Conservation (phyloP, 2,113 vertebrate genomes). For the Mola mola region DNA sequence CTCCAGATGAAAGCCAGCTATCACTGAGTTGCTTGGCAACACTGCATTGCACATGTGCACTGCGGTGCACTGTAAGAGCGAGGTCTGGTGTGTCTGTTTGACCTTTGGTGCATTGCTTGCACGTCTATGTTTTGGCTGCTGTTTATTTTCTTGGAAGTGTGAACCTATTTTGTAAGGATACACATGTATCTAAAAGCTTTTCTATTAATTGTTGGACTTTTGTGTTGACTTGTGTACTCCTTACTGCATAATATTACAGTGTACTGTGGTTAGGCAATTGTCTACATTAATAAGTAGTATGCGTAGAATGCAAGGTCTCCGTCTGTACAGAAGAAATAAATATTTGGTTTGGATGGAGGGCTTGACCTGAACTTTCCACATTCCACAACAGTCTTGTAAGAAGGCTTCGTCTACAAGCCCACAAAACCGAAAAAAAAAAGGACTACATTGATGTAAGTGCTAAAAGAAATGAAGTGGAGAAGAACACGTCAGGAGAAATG, state of each 20-base stretch:
- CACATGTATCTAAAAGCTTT: neutral
- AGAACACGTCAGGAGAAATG: constrained; percentile 20
- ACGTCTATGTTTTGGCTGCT: constrained; percentile 13
- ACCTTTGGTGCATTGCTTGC: constrained; percentile 21
- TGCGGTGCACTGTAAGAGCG: neutral
- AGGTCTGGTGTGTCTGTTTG: constrained; percentile 15
- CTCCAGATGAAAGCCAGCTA: constrained; percentile 12
- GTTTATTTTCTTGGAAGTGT: neutral
- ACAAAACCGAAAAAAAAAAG: neutral
- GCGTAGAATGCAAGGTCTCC: no score
- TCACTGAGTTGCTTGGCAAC: constrained; percentile 36
- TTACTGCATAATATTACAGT: no score
- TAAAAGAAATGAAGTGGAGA: neutral
- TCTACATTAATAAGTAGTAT: no score
- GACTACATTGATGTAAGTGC: no score
- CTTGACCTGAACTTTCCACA: no score
- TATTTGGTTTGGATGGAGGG: no score
- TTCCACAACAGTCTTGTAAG: no score
- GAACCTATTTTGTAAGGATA: neutral
- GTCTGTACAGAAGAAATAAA: no score
- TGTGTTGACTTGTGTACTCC: neutral
- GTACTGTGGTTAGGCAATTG: no score
- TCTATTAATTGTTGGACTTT: neutral
- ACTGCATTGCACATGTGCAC: neutral
- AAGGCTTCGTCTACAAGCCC: no score